Conservation (phyloP, 1,140 invertebrate genomes). For the Goniozus legneri region DNA sequence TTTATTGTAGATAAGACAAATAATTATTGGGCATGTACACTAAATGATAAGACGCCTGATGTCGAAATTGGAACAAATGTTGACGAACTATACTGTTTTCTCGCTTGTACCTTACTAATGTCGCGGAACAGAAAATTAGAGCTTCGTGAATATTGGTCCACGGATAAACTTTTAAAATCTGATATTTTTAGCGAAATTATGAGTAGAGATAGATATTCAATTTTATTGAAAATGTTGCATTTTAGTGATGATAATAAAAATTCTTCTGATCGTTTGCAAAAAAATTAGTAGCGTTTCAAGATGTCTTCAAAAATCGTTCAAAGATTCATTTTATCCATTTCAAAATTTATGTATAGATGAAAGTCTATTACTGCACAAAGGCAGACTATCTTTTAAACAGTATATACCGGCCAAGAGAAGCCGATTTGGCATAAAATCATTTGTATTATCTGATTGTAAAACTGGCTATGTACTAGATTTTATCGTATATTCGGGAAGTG, state of each 20-base stretch:
- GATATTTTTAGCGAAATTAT: conserved; percentile 11
- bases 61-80: conserved; percentile 6
- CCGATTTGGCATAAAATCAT: conserved; percentile 13
- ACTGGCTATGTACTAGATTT: conserved; percentile 33
- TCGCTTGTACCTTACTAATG: conserved; percentile 7
- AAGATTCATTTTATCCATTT: conserved; percentile 5
- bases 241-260: conserved; percentile 7
- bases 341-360: conserved; percentile 14
- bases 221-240: conserved; percentile 10
- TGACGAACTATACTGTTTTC: conserved; percentile 5
- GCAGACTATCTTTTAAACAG: conserved; percentile 10
- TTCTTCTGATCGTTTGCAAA: conserved; percentile 7
- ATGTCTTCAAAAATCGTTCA: conserved; percentile 7
- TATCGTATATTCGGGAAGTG: conserved; percentile 34
- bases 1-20: conserved; percentile 6
- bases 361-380: too few relatives aligned
- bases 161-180: conserved; percentile 9
- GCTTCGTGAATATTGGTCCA: conserved; percentile 4
- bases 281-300: conserved; percentile 6
- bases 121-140: conserved; percentile 7
- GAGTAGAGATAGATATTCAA: conserved; percentile 8
- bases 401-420: too few relatives aligned
- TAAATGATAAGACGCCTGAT: background rate
- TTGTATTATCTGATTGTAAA: conserved; percentile 31
- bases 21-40: conserved; percentile 4